These are phyloP conservation scores for Muscidifurax raptorellus DNA, from an alignment of 1,140 invertebrate genomes.

Conservation along the genomic window DNA sequence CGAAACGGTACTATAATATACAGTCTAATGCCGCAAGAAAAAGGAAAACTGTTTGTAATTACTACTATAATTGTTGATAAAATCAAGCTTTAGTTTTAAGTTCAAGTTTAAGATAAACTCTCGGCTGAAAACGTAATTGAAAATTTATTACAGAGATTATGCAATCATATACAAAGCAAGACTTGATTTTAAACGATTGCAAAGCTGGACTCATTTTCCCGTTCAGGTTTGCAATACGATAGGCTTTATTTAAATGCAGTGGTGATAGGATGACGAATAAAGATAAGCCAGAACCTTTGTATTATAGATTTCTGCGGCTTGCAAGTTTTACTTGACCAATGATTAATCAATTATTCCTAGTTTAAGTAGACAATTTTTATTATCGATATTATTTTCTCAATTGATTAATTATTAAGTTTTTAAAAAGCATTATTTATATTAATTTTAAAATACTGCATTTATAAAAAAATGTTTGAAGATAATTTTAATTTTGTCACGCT, in stretches of 20 bases:
- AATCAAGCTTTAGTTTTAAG: slow-evolving; percentile 13
- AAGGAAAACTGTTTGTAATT: neutral
- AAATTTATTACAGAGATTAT: neutral
- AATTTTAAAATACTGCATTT: neutral
- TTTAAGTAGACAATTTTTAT: neutral
- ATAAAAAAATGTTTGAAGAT: neutral
- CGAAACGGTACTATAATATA: slow-evolving; percentile 10
- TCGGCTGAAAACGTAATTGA: neutral
- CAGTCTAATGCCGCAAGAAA: neutral
- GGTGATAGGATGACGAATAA: neutral
- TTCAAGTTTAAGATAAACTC: neutral
- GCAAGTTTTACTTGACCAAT: neutral
- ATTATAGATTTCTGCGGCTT: neutral
- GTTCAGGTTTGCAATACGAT: neutral
- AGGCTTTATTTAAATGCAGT: neutral
- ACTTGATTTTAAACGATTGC: slow-evolving; percentile 7
- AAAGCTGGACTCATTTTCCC: neutral
- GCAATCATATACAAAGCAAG: neutral
- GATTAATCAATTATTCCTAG: neutral
- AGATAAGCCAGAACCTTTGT: neutral
- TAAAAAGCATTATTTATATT: neutral
- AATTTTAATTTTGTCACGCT: neutral
- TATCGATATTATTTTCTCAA: neutral
- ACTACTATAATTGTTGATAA: neutral
- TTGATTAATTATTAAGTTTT: neutral